A percentile compares a stretch with the other conserved stretches of the same genome.
phyloP scores from a whole-genome alignment of 2,797 vertebrate species.

The Scolopax bukidnonensis region DNA sequence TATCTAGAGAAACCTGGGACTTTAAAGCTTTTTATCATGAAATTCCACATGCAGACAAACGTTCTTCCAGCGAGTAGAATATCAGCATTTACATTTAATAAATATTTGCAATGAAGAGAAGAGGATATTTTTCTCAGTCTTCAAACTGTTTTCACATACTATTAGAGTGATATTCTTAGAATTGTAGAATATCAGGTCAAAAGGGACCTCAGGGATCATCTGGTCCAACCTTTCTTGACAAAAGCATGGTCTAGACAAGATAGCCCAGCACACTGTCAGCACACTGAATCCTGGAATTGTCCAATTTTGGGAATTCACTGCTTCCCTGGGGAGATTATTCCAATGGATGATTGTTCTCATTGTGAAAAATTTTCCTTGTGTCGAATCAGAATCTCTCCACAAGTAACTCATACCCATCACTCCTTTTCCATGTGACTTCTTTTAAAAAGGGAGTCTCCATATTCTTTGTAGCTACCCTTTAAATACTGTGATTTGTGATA shows the following conservation, averaged over 20 bases:
- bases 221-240: not conserved
- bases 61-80: slow-evolving; percentile 69
- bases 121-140: slow-evolving; percentile 41
- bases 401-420: not conserved
- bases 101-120: slow-evolving; percentile 69
- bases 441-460: not conserved
- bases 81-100: slow-evolving; percentile 79
- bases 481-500: not conserved
- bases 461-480: not conserved
- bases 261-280: not conserved
- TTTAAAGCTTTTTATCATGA: slow-evolving; percentile 88
- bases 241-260: not conserved
- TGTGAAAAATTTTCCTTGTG: not conserved
- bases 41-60: slow-evolving; percentile 82
- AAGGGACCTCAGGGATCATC: not conserved
- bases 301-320: not conserved
- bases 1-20: slow-evolving; percentile 84
- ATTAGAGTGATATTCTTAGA: not conserved
- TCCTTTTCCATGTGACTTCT: not conserved
- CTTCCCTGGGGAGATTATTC: not conserved
- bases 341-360: not conserved
- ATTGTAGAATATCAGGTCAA: too few species aligned
- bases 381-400: not conserved
- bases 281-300: too few species aligned
- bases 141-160: slow-evolving; percentile 14